Evolutionary conservation across 92 coral and sea anemone species (phyloP), one percentile per base, ranked within the genome.

Genomic region (Zoanthus sansibaricus): DNA sequence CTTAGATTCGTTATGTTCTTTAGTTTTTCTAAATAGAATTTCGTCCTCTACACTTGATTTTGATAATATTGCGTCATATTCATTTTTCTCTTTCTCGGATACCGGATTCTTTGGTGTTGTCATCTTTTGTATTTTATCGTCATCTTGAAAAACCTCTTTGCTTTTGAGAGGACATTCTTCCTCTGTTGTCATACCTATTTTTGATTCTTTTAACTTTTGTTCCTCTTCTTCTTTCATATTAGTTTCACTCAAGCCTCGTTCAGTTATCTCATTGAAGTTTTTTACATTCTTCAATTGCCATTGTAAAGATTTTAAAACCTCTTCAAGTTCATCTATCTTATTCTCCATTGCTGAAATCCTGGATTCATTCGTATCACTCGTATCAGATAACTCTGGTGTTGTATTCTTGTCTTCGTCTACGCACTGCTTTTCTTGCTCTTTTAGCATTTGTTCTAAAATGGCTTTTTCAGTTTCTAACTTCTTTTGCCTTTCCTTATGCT

Each of bases 71-170:
- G 71, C 91, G 76, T 92, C 93, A 30, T 82, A 47, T 56, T 78
- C 79, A 4, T 82, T 90, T 82, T 86, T 90, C 58, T 88, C 93
- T 13, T 92, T 91, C 55, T 86, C 93, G 25, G 37, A 82, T 32
- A 83, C 79, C 33, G 89, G 86, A 21, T 61, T 66, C 46, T 94
- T 16, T 77, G 88, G 79, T 32, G 75, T 86, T 72, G 88, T 91
- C 76, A 89, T 66, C 33, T 30, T 87, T 32, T 88, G 83, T 66
- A 75, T 78, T 14, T 80, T 75, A 9, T 76, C 83, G 64, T 90
- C 87, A 78, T 88, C 76, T 16, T 86, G 55, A 11, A 49, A 49
- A 49, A 7, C 55, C 5, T 49, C 12, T 11, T 49, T 49, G 1
- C 12, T 11, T 11, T 49, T 49, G 55, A 11, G 55, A 0, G 55